These are phyloP conservation scores for Calephelis nemesis DNA, from an alignment of 1,140 invertebrate genomes.

Conservation along the genomic window DNA sequence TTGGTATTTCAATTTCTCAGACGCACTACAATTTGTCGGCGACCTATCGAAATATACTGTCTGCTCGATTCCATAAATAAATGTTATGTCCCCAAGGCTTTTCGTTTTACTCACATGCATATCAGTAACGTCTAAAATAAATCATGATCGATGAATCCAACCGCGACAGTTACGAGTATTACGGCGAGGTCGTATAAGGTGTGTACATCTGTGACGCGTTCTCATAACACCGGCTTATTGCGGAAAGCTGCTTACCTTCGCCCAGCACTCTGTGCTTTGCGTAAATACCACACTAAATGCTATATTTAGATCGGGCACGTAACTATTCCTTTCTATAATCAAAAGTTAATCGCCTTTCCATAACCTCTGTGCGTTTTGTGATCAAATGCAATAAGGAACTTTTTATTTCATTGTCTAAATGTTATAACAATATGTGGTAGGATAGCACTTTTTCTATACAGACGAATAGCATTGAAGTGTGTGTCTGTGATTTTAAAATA, in stretches of 20 bases:
- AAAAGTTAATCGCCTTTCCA: background rate
- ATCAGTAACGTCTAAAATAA: slow-evolving; percentile 10
- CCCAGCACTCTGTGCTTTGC: slow-evolving; percentile 16
- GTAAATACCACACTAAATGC: slow-evolving; percentile 20
- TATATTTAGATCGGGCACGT: slow-evolving; percentile 7
- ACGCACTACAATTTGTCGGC: background rate
- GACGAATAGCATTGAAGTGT: too few species aligned
- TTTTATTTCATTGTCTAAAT: background rate
- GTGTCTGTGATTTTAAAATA: too few species aligned
- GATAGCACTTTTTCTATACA: background rate
- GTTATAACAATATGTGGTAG: background rate
- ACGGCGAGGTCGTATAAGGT: slow-evolving; percentile 24
- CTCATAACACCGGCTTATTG: slow-evolving; percentile 35
- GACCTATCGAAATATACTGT: background rate
- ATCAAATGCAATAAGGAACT: background rate
- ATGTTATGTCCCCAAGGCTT: slow-evolving; percentile 13
- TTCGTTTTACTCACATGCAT: background rate
- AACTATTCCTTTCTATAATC: background rate
- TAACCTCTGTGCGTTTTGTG: background rate
- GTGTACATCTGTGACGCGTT: slow-evolving; percentile 29
- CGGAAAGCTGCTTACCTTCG: slow-evolving; percentile 62
- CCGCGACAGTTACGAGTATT: slow-evolving; percentile 10
- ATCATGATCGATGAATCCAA: slow-evolving; percentile 17
- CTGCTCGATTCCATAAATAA: slow-evolving; percentile 5
- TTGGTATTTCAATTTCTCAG: background rate